phyloP scores from a whole-genome alignment of 2,113 vertebrate genomes.

The Microtus richardsoni region DNA sequence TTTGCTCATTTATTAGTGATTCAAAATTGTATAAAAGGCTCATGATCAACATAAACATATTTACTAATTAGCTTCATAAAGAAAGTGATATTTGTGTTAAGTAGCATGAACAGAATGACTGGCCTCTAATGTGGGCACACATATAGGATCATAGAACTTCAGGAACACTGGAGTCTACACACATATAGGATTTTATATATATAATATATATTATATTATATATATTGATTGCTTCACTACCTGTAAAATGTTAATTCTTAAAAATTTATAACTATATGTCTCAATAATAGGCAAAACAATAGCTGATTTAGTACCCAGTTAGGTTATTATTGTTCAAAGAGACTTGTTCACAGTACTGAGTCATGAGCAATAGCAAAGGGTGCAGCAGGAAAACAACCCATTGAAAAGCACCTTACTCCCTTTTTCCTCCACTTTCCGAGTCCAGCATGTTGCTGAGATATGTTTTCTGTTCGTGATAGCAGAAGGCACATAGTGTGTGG shows the following conservation, averaged over 20 bases:
- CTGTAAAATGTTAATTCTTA: background rate
- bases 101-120: background rate
- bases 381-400: background rate
- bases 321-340: conserved; percentile 60
- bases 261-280: background rate
- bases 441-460: background rate
- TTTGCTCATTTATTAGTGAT: conserved; percentile 17
- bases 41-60: conserved; percentile 10
- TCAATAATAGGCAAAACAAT: conserved; percentile 2
- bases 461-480: background rate
- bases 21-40: background rate
- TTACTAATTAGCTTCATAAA: conserved; percentile 20
- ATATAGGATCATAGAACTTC: background rate
- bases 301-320: background rate
- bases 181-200: background rate
- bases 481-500: background rate
- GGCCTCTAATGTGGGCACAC: background rate
- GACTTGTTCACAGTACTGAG: conserved; percentile 40
- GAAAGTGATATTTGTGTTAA: background rate
- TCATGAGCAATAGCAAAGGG: conserved; percentile 4
- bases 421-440: background rate
- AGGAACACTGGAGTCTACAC: background rate
- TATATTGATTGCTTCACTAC: background rate
- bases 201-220: too few relatives aligned
- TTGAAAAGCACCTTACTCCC: background rate